Base-by-base conservation (phyloP, 35 echinoderm and acorn worm genomes). In the Ophioderma brevispina region DNA sequence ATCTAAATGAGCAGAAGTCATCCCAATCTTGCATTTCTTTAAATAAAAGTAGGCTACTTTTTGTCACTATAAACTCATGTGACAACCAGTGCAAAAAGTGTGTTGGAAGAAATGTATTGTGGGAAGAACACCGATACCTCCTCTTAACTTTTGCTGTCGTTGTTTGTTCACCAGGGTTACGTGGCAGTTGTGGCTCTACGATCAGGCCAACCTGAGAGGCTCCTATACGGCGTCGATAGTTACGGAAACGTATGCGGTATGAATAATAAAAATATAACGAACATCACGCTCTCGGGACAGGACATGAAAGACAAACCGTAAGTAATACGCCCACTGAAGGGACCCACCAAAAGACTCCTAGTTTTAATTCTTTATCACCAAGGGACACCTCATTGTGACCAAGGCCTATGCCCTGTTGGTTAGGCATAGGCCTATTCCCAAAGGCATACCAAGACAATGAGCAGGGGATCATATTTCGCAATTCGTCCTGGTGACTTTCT, bases 221-320 rank as follows among this genome's bases (percentile, higher is more conserved):
- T 99, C 2, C 81, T 99, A 28, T 91, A 80, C 70, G 97, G 97
- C 21, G 84, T 42, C 31, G 97, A 99, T 77, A 99, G 97, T 49
- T 99, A 90, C 50, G 97, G 97, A 13, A 99, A 99, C 56, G 76
- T 99, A 0, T 99, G 97, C 28, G 93, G 97, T 25, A 81, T 32
- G 78, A 89, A 92, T 15, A 99, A 99, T 79, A 41, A 78, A 6
- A n/a, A 41, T 0, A 91, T 99, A 19, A 31, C 82, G 28, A 90
- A 92, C 64, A 76, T 99, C 4, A 76, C 78, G 1, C 83, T 95
- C 0, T 99, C 97, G 11, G 97, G 97, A 8, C 36, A 28, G 35
- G 91, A 99, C 40, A 90, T 99, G 93, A 91, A 55, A 0, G 84
- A 88, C 11, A 99, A 80, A 85, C 91, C 90, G 96, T 98, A 82